Conservation (phyloP, 2,888 invertebrate species). For the Ochlodes sylvanus region DNA sequence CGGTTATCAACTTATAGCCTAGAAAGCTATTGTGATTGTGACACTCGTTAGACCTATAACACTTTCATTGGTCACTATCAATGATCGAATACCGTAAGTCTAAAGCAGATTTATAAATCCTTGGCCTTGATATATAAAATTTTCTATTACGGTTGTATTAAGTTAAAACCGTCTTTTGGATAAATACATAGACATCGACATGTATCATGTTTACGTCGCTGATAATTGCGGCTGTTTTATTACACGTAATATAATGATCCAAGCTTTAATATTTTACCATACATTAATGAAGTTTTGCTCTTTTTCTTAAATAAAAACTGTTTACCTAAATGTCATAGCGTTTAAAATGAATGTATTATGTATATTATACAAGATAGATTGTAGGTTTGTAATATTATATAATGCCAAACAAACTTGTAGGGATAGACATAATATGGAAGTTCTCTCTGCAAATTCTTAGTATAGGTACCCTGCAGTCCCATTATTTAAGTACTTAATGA, state of each 20-base stretch:
- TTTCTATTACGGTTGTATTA: constrained; percentile 8
- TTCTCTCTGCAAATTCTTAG: not conserved
- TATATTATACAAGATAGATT: constrained; percentile 2
- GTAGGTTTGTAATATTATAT: not conserved
- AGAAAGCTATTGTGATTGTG: not conserved
- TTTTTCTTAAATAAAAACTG: constrained; percentile 36
- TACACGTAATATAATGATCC: constrained; percentile 41
- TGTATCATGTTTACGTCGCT: constrained; percentile 8
- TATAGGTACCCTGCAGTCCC: constrained; percentile 2
- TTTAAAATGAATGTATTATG: not conserved
- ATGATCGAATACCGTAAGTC: not conserved
- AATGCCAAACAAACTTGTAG: not conserved
- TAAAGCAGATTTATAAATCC: not conserved
- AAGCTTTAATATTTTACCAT: constrained; percentile 58
- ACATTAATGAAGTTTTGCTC: constrained; percentile 30
- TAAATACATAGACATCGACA: not conserved
- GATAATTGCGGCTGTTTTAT: constrained; percentile 5
- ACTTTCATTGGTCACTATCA: not conserved
- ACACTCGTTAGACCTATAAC: not conserved
- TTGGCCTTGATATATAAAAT: constrained; percentile 8
- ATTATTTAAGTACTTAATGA: not conserved
- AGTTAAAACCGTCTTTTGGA: not conserved
- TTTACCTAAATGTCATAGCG: constrained; percentile 7
- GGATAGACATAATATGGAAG: not conserved
- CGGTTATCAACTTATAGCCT: not conserved